phyloP scores from a whole-genome alignment of 2,797 vertebrate species.

The Tarsius wallacei region DNA sequence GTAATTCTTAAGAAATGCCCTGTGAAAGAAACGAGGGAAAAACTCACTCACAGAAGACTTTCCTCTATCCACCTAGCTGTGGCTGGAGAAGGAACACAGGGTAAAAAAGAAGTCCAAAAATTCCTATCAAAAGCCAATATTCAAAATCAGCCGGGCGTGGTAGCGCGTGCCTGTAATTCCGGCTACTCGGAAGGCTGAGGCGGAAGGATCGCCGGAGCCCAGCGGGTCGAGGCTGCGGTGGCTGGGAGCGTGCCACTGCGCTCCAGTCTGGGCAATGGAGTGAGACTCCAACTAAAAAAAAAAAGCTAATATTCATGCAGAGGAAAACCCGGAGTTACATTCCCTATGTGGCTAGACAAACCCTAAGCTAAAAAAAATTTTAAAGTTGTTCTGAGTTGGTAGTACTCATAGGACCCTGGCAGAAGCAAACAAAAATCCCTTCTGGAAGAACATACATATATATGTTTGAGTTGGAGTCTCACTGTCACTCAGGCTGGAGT shows the following conservation, averaged over 20 bases:
- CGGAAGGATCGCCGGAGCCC: too few relatives aligned
- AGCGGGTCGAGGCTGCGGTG: too few relatives aligned
- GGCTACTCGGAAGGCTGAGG: too few relatives aligned
- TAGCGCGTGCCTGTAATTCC: too few relatives aligned
- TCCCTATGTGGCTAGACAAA: neutral
- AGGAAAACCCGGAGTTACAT: neutral
- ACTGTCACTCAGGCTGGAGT: too few relatives aligned
- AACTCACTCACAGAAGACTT: neutral
- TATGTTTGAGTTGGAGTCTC: too few relatives aligned
- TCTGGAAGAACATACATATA: neutral
- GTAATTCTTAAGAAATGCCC: neutral
- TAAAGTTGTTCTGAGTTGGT: slow-evolving; percentile 1
- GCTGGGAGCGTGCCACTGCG: too few relatives aligned
- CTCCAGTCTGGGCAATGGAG: too few relatives aligned
- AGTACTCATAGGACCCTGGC: neutral
- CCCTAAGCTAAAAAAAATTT: neutral
- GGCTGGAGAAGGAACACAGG: neutral
- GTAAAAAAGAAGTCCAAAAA: neutral
- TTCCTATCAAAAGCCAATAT: neutral
- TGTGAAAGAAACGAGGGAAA: neutral
- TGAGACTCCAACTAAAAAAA: too few relatives aligned
- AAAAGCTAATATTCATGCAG: neutral
- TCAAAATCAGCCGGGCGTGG: too few relatives aligned
- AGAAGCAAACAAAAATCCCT: slow-evolving; percentile 34
- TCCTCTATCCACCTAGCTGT: neutral